Percentiles rank a stretch among this genome's conserved stretches.
Conservation (phyloP, 2,797 vertebrate genomes). For the Hyperoplus immaculatus region DNA sequence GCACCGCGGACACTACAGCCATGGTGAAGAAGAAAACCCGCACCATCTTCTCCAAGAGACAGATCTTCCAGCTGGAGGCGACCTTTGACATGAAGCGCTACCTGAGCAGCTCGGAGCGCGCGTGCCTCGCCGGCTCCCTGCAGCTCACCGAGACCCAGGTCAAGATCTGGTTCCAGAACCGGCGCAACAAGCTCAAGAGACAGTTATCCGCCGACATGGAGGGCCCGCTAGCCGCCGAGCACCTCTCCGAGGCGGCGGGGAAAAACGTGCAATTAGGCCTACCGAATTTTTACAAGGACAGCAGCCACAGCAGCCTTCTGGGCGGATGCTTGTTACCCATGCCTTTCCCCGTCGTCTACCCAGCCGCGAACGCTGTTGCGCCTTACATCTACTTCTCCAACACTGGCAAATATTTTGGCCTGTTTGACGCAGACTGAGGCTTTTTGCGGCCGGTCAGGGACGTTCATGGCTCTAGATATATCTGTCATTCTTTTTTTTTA, state of each 20-base stretch:
- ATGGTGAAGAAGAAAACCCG: conserved; percentile 88
- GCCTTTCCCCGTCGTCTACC: conserved; percentile 88
- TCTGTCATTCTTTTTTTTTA: conserved; percentile 22
- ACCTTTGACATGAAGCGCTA: conserved; percentile 89
- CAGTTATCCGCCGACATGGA: conserved; percentile 84
- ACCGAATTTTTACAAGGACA: conserved; percentile 86
- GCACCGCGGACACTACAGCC: conserved; percentile 72
- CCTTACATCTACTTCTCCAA: conserved; percentile 89
- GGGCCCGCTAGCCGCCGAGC: conserved; percentile 69
- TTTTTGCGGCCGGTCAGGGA: conserved; percentile 22
- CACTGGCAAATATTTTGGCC: conserved; percentile 86
- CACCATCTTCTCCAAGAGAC: conserved; percentile 92
- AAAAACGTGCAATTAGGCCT: conserved; percentile 76
- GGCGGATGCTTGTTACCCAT: conserved; percentile 87
- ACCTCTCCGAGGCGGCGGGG: conserved; percentile 66
- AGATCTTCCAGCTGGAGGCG: conserved; percentile 88
- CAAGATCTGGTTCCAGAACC: conserved; percentile 90
- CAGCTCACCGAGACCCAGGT: conserved; percentile 88
- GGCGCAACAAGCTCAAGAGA: conserved; percentile 87
- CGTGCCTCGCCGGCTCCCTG: conserved; percentile 88
- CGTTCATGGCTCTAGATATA: conserved; percentile 16
- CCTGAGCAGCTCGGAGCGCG: conserved; percentile 91
- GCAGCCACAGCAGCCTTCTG: conserved; percentile 69
- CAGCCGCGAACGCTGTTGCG: conserved; percentile 76
- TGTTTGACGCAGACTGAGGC: conserved; percentile 87